These are phyloP conservation scores for Reinhardtius hippoglossoides DNA, from an alignment of 2,113 vertebrate genomes.

Conservation along the genomic window DNA sequence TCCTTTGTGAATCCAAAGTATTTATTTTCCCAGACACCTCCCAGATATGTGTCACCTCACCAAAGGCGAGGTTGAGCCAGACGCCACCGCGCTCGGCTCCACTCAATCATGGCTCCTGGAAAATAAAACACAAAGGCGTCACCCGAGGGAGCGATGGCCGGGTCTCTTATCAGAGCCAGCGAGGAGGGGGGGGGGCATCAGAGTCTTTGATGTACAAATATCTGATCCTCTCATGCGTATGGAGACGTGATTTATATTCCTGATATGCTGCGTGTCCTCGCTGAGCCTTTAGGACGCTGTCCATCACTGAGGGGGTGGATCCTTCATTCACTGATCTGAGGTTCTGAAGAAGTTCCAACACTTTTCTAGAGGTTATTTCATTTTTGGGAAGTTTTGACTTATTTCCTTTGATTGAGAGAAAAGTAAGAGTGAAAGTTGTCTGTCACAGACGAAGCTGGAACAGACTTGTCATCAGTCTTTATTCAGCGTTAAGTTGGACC, in stretches of 20 bases:
- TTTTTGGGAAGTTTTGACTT: too few relatives aligned
- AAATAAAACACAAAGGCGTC: too few relatives aligned
- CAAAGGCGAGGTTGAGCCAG: neutral
- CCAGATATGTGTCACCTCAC: slow-evolving; percentile 22
- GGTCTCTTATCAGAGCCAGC: too few relatives aligned
- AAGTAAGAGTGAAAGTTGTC: neutral
- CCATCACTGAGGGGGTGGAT: neutral
- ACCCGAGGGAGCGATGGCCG: too few relatives aligned
- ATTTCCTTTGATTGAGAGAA: neutral
- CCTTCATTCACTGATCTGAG: too few relatives aligned
- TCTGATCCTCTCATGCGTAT: neutral
- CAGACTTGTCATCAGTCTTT: too few relatives aligned
- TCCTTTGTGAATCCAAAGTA: neutral
- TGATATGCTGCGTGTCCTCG: neutral
- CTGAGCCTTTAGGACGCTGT: neutral
- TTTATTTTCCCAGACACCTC: neutral
- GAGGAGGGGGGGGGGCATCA: neutral
- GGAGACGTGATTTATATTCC: slow-evolving; percentile 4
- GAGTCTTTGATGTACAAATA: slow-evolving; percentile 3
- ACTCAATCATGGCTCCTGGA: too few relatives aligned
- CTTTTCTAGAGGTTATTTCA: neutral
- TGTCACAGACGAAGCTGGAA: too few relatives aligned
- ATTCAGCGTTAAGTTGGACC: too few relatives aligned
- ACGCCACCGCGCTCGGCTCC: too few relatives aligned
- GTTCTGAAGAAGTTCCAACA: neutral